These are phyloP conservation scores for Antennarius striatus DNA, from an alignment of 2,113 vertebrate species.

Conservation along the genomic window DNA sequence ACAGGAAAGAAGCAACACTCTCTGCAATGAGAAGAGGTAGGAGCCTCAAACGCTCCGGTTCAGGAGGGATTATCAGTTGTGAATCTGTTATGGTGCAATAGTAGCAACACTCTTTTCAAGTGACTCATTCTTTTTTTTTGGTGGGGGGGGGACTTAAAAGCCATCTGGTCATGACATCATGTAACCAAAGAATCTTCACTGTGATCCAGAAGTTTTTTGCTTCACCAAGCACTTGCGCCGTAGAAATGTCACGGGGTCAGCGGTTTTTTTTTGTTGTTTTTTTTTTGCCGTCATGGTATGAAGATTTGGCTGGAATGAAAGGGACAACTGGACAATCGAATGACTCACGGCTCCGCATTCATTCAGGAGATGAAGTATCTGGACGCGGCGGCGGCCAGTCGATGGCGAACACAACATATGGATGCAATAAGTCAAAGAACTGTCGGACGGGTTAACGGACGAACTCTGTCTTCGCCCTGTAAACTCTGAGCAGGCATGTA, in stretches of 20 bases:
- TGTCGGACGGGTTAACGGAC: not conserved
- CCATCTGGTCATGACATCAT: conserved; percentile 23
- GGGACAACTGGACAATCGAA: conserved; percentile 47
- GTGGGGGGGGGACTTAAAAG: conserved; percentile 42
- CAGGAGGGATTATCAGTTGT: conserved; percentile 50
- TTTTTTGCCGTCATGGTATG: not conserved
- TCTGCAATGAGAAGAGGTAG: conserved; percentile 1
- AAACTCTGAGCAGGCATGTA: too few species aligned
- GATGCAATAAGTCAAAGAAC: conserved; percentile 12
- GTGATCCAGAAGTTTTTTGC: conserved; percentile 42
- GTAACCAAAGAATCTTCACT: conserved; percentile 50
- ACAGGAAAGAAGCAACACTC: conserved; percentile 15
- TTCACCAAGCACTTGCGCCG: conserved; percentile 47
- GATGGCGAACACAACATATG: conserved; percentile 7
- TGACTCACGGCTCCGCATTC: conserved; percentile 28
- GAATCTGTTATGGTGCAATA: conserved; percentile 76
- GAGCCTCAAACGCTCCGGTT: conserved; percentile 3
- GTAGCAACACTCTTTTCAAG: conserved; percentile 39
- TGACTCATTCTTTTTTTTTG: conserved; percentile 28
- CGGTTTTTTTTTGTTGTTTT: not conserved
- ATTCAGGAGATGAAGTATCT: conserved; percentile 3
- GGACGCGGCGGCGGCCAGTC: not conserved
- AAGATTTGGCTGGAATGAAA: conserved; percentile 42
- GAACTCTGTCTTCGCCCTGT: too few species aligned
- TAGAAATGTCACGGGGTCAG: conserved; percentile 14